phyloP scores from a whole-genome alignment of 2,113 vertebrate genomes.

The Rhinoderma darwinii region DNA sequence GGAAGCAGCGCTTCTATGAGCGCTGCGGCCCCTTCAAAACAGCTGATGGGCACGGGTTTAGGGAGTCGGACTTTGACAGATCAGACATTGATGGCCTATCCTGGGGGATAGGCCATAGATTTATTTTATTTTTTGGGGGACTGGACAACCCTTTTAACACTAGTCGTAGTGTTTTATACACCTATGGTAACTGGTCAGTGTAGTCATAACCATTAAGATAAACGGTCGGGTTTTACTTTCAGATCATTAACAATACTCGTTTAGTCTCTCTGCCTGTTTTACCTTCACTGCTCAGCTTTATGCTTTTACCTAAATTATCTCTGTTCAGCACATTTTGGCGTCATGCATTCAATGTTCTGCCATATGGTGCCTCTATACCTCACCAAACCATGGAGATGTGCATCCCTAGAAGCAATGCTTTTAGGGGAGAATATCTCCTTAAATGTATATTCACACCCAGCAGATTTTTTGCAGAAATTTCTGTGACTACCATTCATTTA shows the following conservation, averaged over 20 bases:
- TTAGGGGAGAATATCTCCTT: background rate
- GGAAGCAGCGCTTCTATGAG: too few relatives aligned
- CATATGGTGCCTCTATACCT: background rate
- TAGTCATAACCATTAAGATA: background rate
- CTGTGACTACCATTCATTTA: too few relatives aligned
- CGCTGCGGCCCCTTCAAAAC: too few relatives aligned
- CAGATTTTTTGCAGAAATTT: too few relatives aligned
- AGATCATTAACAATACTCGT: background rate
- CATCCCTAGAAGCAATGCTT: background rate
- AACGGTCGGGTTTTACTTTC: background rate
- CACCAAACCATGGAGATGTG: background rate
- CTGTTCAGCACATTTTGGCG: background rate
- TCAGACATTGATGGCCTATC: too few relatives aligned
- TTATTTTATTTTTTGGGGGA: too few relatives aligned
- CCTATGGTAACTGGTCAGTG: background rate
- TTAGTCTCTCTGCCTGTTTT: background rate
- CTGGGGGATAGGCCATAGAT: too few relatives aligned
- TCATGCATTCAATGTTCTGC: background rate
- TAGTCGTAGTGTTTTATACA: background rate
- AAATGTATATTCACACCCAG: too few relatives aligned
- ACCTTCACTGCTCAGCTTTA: background rate
- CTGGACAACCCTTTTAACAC: too few relatives aligned
- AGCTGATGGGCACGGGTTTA: too few relatives aligned
- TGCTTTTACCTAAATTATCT: background rate
- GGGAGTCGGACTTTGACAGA: too few relatives aligned